Evolutionary conservation across 1,140 invertebrate species (phyloP).

Genomic region (Pectinophora gossypiella): DNA sequence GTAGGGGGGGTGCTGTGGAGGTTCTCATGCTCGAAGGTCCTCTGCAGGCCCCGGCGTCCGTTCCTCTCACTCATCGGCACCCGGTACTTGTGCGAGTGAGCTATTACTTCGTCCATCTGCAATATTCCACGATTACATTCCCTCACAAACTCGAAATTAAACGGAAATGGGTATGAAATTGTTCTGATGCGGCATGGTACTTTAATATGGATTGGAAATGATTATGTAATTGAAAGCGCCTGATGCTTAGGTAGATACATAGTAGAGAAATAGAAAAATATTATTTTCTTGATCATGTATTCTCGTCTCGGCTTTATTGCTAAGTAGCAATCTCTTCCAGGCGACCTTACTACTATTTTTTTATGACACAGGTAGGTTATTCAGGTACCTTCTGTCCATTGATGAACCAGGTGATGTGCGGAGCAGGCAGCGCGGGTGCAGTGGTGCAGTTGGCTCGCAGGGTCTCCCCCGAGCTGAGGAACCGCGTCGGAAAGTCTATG

Average conservation of each 20-base stretch:
- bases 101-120: constrained; percentile 58
- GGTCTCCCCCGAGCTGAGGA: constrained; percentile 83
- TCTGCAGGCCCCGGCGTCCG: constrained; percentile 39
- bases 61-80: constrained; percentile 52
- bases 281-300: no score
- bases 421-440: constrained; percentile 83
- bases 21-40: constrained; percentile 30
- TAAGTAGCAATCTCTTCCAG: no score
- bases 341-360: no score
- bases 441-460: constrained; percentile 88
- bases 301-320: no score
- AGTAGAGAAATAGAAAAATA: no score
- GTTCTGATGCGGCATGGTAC: no score
- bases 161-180: no score
- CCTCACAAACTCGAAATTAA: no score
- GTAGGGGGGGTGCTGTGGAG: constrained; percentile 37
- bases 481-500: constrained; percentile 83
- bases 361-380: no score
- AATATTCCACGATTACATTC: constrained; percentile 11
- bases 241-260: no score
- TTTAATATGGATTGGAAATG: no score
- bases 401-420: constrained; percentile 89
- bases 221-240: no score
- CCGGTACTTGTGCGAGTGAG: constrained; percentile 53
- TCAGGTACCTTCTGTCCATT: constrained; percentile 88